phyloP scores from a whole-genome alignment of 2,113 vertebrate species.

The Noturus placidus region DNA sequence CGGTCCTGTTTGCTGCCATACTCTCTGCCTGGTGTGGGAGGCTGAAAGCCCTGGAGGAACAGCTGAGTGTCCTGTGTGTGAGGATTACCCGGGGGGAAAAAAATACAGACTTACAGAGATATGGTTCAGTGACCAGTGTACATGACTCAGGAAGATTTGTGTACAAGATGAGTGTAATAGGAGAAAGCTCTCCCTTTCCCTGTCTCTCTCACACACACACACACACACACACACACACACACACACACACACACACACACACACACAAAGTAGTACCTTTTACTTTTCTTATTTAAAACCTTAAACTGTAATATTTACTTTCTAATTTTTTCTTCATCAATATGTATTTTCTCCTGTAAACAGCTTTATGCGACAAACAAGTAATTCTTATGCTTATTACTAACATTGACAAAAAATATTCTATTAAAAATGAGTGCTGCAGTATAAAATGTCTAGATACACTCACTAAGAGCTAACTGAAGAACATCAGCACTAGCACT shows the following conservation, averaged over 20 bases:
- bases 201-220: not conserved
- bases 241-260: not conserved
- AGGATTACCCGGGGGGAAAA: not conserved
- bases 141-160: not conserved
- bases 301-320: not conserved
- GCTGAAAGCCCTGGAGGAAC: conserved; percentile 62
- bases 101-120: conserved; percentile 25
- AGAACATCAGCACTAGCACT: not conserved
- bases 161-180: not conserved
- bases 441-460: not conserved
- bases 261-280: not conserved
- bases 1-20: conserved; percentile 62
- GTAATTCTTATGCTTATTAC: not conserved
- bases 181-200: not conserved
- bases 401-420: not conserved
- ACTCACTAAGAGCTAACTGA: not conserved
- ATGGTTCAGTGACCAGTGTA: not conserved
- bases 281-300: not conserved
- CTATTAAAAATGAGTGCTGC: not conserved
- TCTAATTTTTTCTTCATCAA: not conserved
- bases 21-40: conserved; percentile 55
- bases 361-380: not conserved
- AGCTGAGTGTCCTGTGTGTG: conserved; percentile 66
- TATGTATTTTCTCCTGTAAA: not conserved
- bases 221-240: not conserved